phyloP scores from a whole-genome alignment of 2,113 vertebrate species.

The Triplophysa tibetana region DNA sequence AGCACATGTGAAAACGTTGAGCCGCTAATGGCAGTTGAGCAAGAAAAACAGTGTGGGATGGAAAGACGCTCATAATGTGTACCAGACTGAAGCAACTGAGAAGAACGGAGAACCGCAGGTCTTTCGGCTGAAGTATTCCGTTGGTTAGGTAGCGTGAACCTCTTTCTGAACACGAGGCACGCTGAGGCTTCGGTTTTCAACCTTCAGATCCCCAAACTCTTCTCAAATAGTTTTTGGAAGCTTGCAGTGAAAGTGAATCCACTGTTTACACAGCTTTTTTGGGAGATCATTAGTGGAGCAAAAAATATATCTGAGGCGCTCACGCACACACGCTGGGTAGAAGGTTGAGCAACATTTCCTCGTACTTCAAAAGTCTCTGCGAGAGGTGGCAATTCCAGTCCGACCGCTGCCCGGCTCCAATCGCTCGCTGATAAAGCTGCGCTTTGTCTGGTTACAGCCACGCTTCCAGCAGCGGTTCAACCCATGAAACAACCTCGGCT shows the following conservation, averaged over 20 bases:
- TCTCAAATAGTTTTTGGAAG: slow-evolving; percentile 63
- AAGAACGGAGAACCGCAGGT: slow-evolving; percentile 43
- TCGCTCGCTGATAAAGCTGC: slow-evolving; percentile 36
- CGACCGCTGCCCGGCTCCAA: slow-evolving; percentile 52
- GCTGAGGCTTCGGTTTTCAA: slow-evolving; percentile 63
- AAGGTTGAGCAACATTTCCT: slow-evolving; percentile 49
- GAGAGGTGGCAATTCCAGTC: slow-evolving; percentile 48
- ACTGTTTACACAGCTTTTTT: slow-evolving; percentile 62
- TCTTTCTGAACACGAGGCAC: slow-evolving; percentile 41
- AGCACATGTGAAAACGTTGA: slow-evolving; percentile 56
- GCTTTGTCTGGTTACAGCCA: slow-evolving; percentile 4
- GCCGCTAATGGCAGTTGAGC: slow-evolving; percentile 36
- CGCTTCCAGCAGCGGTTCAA: slow-evolving; percentile 29
- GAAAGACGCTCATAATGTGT: slow-evolving; percentile 48
- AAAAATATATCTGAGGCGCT: slow-evolving; percentile 48
- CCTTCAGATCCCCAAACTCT: slow-evolving; percentile 43
- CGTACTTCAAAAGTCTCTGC: slow-evolving; percentile 47
- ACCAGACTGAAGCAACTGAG: slow-evolving; percentile 57
- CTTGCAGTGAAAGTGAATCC: slow-evolving; percentile 64
- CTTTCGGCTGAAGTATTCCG: neutral
- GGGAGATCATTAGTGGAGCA: slow-evolving; percentile 59
- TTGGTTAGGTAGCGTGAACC: slow-evolving; percentile 39
- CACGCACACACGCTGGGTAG: slow-evolving; percentile 39
- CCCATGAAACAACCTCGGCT: slow-evolving; percentile 28
- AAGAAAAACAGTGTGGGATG: slow-evolving; percentile 47